A percentile compares a stretch with the other conserved stretches of the same genome.
Conservation (phyloP, 2,113 vertebrate species). For the Toxotes chatareus region DNA sequence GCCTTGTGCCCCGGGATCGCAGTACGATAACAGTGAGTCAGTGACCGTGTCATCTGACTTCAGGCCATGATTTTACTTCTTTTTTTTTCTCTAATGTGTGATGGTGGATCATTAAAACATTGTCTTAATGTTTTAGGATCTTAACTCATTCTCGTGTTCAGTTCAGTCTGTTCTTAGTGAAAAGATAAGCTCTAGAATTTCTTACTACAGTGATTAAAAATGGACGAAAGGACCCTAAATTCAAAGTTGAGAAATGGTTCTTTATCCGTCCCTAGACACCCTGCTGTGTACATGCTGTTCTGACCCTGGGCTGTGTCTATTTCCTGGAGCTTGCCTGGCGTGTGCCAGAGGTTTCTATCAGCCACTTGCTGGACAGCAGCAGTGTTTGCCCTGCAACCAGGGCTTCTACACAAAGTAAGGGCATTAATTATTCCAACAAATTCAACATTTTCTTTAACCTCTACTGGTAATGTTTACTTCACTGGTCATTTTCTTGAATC, state of each 20-base stretch:
- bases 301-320: slow-evolving; percentile 78
- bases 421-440: background rate
- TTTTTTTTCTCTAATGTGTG: background rate
- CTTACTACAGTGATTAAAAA: background rate
- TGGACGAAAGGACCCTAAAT: background rate
- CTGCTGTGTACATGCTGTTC: slow-evolving; percentile 85
- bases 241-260: background rate
- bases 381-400: slow-evolving; percentile 84
- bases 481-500: background rate
- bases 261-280: slow-evolving; percentile 73
- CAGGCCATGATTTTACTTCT: background rate
- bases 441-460: background rate
- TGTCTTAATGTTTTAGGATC: background rate
- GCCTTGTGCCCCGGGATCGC: slow-evolving; percentile 84
- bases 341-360: slow-evolving; percentile 87
- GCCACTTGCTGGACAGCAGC: slow-evolving; percentile 79
- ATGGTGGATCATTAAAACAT: background rate
- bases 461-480: background rate
- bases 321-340: slow-evolving; percentile 79
- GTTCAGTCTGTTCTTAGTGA: background rate
- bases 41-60: background rate
- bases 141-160: background rate
- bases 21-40: slow-evolving; percentile 80
- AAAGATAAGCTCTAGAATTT: background rate
- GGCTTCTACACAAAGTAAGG: slow-evolving; percentile 87